phyloP scores from a whole-genome alignment of 2,888 invertebrate genomes.

The Azorinus chamasolen region DNA sequence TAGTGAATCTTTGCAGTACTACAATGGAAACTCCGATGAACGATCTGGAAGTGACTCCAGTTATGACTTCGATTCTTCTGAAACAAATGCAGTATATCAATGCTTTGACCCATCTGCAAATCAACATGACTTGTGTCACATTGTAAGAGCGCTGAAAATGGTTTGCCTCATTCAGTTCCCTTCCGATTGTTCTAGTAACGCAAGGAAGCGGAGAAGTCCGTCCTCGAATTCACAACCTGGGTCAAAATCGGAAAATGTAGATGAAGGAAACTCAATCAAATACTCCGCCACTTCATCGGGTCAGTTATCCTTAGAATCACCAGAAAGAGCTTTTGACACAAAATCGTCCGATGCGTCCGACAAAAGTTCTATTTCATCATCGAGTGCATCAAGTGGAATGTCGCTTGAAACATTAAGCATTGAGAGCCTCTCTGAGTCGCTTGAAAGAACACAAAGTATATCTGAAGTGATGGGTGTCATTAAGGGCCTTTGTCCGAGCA shows the following conservation, averaged over 20 bases:
- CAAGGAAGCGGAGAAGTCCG: neutral
- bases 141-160: constrained; percentile 12
- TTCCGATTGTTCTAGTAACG: neutral
- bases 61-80: neutral
- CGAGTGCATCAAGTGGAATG: too few species aligned
- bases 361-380: too few species aligned
- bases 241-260: too few species aligned
- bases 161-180: constrained; percentile 24
- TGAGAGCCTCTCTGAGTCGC: constrained; percentile 50
- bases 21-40: too few species aligned
- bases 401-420: constrained; percentile 10
- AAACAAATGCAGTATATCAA: constrained; percentile 6
- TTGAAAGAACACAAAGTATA: constrained; percentile 45
- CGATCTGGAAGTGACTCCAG: too few species aligned
- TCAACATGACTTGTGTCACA: constrained; percentile 7
- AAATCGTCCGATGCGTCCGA: neutral
- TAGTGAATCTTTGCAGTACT: too few species aligned
- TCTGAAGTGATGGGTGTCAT: constrained; percentile 47
- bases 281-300: too few species aligned
- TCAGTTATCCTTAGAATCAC: too few species aligned
- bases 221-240: too few species aligned
- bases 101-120: constrained; percentile 4
- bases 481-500: constrained; percentile 30
- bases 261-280: too few species aligned
- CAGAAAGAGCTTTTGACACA: too few species aligned